These are phyloP conservation scores for Oceanodroma tethys DNA, from an alignment of 2,113 vertebrate species.

Conservation along the genomic window DNA sequence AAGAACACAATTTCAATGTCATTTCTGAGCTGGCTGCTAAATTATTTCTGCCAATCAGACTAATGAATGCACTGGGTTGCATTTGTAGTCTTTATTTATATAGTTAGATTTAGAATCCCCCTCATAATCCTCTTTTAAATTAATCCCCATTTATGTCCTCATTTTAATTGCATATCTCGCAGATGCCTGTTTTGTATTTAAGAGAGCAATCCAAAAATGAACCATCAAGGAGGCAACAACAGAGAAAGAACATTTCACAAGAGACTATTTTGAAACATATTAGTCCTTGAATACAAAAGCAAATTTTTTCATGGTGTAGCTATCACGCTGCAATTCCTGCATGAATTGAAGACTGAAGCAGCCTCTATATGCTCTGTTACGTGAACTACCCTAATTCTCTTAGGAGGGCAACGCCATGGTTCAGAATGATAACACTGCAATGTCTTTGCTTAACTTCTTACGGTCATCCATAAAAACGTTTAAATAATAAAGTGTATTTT, in stretches of 20 bases:
- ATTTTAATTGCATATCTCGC: conserved; percentile 32
- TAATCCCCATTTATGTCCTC: conserved; percentile 25
- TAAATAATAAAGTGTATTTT: not conserved
- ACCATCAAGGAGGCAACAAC: not conserved
- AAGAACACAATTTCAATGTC: not conserved
- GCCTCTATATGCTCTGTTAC: not conserved
- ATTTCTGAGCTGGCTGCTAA: not conserved
- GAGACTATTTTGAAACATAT: not conserved
- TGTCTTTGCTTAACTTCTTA: not conserved
- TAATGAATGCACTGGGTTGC: conserved; percentile 21
- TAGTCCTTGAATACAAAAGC: not conserved
- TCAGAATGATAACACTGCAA: not conserved
- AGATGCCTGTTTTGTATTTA: conserved; percentile 16
- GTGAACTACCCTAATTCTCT: not conserved
- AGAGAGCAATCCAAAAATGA: not conserved
- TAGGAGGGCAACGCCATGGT: not conserved
- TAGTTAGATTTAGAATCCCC: conserved; percentile 8
- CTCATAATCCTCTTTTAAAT: conserved; percentile 33
- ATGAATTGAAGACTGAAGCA: not conserved
- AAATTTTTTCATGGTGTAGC: not conserved
- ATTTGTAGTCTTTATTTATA: conserved; percentile 27
- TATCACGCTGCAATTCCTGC: not conserved
- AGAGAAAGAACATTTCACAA: not conserved
- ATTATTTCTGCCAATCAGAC: conserved; percentile 19
- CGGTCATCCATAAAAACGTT: not conserved